These are phyloP conservation scores for Nerophis ophidion DNA, from an alignment of 2,113 vertebrate species.

Conservation along the genomic window DNA sequence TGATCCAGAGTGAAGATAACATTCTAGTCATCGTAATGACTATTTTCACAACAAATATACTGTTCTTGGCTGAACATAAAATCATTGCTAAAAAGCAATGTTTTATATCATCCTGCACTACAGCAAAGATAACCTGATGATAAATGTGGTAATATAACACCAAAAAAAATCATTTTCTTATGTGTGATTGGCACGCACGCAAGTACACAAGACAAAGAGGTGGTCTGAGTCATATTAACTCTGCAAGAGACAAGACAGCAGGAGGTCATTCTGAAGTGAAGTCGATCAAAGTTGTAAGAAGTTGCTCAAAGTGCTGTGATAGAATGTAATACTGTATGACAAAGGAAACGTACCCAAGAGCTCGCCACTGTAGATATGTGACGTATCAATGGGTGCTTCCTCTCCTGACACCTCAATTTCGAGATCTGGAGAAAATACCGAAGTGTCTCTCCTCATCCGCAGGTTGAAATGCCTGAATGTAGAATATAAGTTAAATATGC, in stretches of 20 bases:
- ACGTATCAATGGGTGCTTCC: constrained; percentile 81
- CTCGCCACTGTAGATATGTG: constrained; percentile 96
- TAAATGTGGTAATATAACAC: background rate
- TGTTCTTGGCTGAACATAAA: background rate
- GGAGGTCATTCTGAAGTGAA: constrained; percentile 13
- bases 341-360: constrained; percentile 83
- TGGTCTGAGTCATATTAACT: constrained; percentile 23
- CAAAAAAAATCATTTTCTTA: background rate
- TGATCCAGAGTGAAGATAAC: background rate
- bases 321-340: background rate
- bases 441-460: constrained; percentile 87
- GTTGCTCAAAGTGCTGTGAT: background rate
- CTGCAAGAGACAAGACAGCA: constrained; percentile 2
- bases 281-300: background rate
- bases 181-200: background rate
- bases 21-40: background rate
- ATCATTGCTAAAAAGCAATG: background rate
- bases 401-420: constrained; percentile 83
- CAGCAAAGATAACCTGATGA: background rate
- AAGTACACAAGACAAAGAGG: constrained; percentile 14
- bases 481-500: constrained; percentile 14
- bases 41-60: background rate
- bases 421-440: constrained; percentile 86
- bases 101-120: background rate
- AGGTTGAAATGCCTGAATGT: constrained; percentile 86